Percentiles rank a stretch among this genome's conserved stretches.
Evolutionary conservation across 2,888 invertebrate genomes (phyloP).

Genomic region (Pseudeuparius sepicola): DNA sequence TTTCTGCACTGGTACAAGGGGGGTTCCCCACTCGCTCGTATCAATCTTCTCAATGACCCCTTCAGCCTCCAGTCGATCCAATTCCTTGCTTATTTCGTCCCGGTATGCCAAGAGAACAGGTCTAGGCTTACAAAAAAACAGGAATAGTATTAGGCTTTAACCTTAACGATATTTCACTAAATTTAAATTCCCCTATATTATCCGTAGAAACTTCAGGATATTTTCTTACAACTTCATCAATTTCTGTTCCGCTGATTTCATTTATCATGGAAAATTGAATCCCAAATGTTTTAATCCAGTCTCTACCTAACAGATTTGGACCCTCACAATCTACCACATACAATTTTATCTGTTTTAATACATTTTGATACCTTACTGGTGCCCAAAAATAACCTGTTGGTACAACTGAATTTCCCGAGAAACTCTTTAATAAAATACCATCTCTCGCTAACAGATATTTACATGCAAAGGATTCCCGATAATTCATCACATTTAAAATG

Average conservation of each 20-base stretch:
- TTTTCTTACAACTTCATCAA: slow-evolving; percentile 10
- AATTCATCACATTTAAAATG: no score
- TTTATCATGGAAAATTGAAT: slow-evolving; percentile 6
- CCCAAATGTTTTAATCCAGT: slow-evolving; percentile 9
- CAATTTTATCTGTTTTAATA: slow-evolving; percentile 1
- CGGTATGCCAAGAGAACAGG: slow-evolving; percentile 20
- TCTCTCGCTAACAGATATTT: no score
- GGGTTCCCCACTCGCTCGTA: slow-evolving; percentile 23
- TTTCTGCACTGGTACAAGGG: slow-evolving; percentile 25
- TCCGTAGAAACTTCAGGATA: slow-evolving; percentile 10
- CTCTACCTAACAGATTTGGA: slow-evolving; percentile 13
- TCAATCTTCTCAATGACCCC: slow-evolving; percentile 15
- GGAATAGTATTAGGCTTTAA: no score
- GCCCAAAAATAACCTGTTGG: slow-evolving; percentile 10
- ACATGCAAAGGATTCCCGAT: no score
- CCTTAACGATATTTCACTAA: slow-evolving; percentile 9
- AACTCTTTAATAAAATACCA: slow-evolving; percentile 6
- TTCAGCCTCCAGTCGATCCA: slow-evolving; percentile 16
- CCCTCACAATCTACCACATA: slow-evolving; percentile 11
- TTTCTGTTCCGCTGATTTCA: slow-evolving; percentile 7
- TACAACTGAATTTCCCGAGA: slow-evolving; percentile 2
- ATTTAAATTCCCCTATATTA: slow-evolving; percentile 12
- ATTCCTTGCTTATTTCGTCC: slow-evolving; percentile 18
- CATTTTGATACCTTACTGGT: slow-evolving; percentile 5
- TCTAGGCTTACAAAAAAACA: slow-evolving; percentile 15